phyloP scores from a whole-genome alignment of 2,888 invertebrate species.

The Latrodectus hesperus region DNA sequence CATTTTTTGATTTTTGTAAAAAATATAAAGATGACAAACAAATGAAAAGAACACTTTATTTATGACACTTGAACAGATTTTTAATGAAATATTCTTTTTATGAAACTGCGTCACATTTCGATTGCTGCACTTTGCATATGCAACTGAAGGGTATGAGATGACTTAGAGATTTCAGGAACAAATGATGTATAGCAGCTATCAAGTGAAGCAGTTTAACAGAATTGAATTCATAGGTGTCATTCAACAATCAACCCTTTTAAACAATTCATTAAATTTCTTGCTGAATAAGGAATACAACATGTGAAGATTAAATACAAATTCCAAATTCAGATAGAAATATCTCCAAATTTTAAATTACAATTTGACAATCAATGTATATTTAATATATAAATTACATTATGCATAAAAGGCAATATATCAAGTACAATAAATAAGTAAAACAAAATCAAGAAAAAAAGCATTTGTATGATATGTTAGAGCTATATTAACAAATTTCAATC shows the following conservation, averaged over 20 bases:
- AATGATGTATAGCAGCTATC: constrained; percentile 44
- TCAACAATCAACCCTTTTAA: background rate
- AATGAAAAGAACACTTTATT: constrained; percentile 23
- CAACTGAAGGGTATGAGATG: constrained; percentile 44
- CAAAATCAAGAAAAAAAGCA: background rate
- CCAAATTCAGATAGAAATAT: background rate
- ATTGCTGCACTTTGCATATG: constrained; percentile 18
- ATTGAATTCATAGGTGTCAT: too few species aligned
- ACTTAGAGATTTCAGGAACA: constrained; percentile 66
- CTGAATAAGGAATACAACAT: background rate
- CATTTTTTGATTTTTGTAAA: constrained; percentile 46
- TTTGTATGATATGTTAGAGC: background rate
- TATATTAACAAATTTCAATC: background rate
- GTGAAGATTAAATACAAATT: background rate
- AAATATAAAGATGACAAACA: constrained; percentile 21
- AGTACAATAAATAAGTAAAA: background rate
- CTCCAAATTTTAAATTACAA: background rate
- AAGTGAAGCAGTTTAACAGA: constrained; percentile 10
- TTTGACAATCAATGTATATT: background rate
- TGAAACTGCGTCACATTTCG: constrained; percentile 49
- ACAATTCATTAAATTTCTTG: background rate
- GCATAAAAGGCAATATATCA: too few species aligned
- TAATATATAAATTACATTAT: background rate
- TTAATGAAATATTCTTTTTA: constrained; percentile 26
- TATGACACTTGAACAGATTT: constrained; percentile 34